phyloP scores from a whole-genome alignment of 1,140 invertebrate genomes.

The Sycophaga agraensis region DNA sequence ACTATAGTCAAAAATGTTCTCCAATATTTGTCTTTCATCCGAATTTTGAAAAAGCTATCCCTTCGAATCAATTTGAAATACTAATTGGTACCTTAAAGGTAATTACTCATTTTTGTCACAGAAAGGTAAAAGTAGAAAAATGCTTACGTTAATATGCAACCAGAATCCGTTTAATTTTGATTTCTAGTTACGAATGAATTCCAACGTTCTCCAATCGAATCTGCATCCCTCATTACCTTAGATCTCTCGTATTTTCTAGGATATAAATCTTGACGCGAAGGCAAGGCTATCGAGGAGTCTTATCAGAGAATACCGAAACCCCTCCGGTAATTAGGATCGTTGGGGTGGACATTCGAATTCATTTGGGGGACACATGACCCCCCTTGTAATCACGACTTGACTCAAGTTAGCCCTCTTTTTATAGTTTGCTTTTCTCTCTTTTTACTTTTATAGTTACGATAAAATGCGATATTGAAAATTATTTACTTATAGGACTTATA shows the following conservation, averaged over 20 bases:
- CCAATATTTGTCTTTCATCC: too few species aligned
- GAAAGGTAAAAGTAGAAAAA: too few species aligned
- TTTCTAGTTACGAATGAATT: too few species aligned
- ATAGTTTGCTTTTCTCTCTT: neutral
- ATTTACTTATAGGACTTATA: too few species aligned
- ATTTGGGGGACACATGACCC: constrained; percentile 31
- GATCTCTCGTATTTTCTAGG: constrained; percentile 38
- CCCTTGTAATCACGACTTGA: constrained; percentile 12
- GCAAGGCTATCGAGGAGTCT: constrained; percentile 41
- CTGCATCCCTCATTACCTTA: constrained; percentile 38
- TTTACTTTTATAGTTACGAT: neutral
- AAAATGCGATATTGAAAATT: too few species aligned
- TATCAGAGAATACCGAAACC: constrained; percentile 42
- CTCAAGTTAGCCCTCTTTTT: neutral
- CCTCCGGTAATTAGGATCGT: constrained; percentile 43
- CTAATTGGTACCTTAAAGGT: too few species aligned
- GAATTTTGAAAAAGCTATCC: too few species aligned
- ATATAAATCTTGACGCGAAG: constrained; percentile 6
- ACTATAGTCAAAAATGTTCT: too few species aligned
- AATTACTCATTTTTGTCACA: too few species aligned
- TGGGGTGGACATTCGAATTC: constrained; percentile 45
- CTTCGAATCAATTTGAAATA: too few species aligned
- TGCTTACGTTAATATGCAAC: too few species aligned
- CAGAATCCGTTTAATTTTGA: too few species aligned
- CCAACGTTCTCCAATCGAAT: constrained; percentile 7